phyloP scores from a whole-genome alignment of 2,113 vertebrate species.

The Trematomus loennbergii region DNA sequence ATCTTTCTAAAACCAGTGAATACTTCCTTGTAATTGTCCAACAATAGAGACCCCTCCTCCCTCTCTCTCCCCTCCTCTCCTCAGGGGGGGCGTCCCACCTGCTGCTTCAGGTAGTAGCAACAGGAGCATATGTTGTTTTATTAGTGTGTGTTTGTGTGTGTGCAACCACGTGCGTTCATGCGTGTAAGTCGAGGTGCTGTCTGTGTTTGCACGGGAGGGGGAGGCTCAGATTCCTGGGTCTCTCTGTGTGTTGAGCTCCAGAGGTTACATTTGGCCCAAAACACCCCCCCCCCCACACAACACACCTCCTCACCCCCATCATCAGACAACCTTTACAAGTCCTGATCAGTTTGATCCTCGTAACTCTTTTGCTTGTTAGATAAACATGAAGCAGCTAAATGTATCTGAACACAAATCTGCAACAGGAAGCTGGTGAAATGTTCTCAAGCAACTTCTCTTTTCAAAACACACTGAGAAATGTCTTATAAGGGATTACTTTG shows the following conservation, averaged over 20 bases:
- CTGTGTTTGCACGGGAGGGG: constrained; percentile 54
- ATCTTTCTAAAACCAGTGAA: not conserved
- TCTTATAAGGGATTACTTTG: not conserved
- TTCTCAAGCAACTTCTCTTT: constrained; percentile 30
- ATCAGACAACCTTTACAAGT: constrained; percentile 51
- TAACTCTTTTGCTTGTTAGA: constrained; percentile 38
- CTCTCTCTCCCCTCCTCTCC: constrained; percentile 17
- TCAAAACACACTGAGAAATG: constrained; percentile 1
- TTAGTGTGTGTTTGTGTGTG: constrained; percentile 54
- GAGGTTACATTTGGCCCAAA: constrained; percentile 74
- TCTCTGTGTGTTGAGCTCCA: constrained; percentile 77
- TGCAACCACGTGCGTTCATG: constrained; percentile 54
- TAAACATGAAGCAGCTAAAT: constrained; percentile 3
- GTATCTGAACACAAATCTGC: constrained; percentile 29
- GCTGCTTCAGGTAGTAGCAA: constrained; percentile 79
- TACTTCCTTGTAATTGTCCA: constrained; percentile 1
- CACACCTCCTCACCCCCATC: no score
- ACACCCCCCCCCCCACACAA: constrained; percentile 14
- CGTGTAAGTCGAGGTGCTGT: constrained; percentile 55
- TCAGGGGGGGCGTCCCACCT: constrained; percentile 74
- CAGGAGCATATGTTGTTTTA: constrained; percentile 76
- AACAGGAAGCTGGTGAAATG: constrained; percentile 63
- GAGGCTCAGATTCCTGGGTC: constrained; percentile 74
- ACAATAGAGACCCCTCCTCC: constrained; percentile 6
- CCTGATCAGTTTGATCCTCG: constrained; percentile 51